Evolutionary conservation across 2,888 invertebrate species (phyloP).

Genomic region (Eremobia ochroleuca): DNA sequence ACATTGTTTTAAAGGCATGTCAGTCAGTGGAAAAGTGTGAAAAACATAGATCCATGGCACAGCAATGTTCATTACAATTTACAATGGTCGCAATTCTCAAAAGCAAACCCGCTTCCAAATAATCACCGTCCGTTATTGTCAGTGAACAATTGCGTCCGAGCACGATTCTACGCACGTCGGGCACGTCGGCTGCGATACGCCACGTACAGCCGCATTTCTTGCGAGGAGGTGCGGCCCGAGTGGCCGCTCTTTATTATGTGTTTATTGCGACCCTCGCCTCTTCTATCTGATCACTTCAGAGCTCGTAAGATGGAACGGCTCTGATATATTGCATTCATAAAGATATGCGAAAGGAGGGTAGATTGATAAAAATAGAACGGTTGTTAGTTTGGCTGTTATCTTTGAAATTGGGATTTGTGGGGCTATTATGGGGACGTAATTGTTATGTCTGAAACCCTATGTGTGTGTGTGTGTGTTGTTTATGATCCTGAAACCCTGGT

Average conservation of each 20-base stretch:
- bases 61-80: constrained; percentile 3
- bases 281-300: constrained; percentile 79
- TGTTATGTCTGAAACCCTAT: too few species aligned
- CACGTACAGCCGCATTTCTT: constrained; percentile 68
- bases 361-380: constrained; percentile 63
- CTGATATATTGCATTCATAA: constrained; percentile 70
- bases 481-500: too few species aligned
- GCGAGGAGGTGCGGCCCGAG: constrained; percentile 66
- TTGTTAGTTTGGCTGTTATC: constrained; percentile 55
- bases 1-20: not conserved
- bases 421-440: constrained; percentile 31
- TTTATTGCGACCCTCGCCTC: constrained; percentile 79
- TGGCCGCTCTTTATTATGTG: constrained; percentile 80
- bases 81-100: constrained; percentile 21
- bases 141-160: constrained; percentile 45
- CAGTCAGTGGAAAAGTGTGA: not conserved
- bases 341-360: constrained; percentile 57
- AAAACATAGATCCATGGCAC: not conserved
- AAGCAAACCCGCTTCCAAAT: constrained; percentile 50
- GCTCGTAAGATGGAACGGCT: constrained; percentile 72
- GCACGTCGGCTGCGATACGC: constrained; percentile 62
- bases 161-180: constrained; percentile 65
- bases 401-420: constrained; percentile 29
- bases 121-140: constrained; percentile 42
- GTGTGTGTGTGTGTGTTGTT: too few species aligned